A percentile compares a stretch with the other conserved stretches of the same genome.
Evolutionary conservation across 2,113 vertebrate genomes (phyloP).

Genomic region (Cichladusa arquata): DNA sequence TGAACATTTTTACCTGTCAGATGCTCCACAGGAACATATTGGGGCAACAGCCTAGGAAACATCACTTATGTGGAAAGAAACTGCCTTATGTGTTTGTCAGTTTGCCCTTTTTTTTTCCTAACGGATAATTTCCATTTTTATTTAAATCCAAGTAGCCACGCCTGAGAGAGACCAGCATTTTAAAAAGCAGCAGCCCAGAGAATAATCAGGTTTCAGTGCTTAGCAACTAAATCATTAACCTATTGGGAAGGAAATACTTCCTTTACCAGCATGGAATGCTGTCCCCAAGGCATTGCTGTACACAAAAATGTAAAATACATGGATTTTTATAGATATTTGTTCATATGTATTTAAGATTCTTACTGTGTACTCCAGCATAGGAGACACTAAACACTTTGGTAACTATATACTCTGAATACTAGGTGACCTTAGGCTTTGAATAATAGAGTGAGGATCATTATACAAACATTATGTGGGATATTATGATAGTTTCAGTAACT

Average conservation of each 20-base stretch:
- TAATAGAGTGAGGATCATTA: not conserved
- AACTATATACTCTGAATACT: not conserved
- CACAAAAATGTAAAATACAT: not conserved
- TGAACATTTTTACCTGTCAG: not conserved
- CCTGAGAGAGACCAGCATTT: not conserved
- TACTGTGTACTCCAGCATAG: not conserved
- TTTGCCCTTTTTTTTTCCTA: not conserved
- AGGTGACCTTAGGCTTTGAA: not conserved
- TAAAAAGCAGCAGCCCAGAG: constrained; percentile 1
- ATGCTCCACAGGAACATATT: not conserved
- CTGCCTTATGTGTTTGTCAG: not conserved
- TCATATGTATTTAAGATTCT: not conserved
- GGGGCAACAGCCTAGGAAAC: not conserved
- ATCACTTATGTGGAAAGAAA: not conserved
- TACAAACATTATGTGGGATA: not conserved
- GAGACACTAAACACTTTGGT: not conserved
- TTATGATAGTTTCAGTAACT: not conserved
- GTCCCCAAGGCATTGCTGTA: not conserved
- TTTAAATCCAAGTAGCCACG: not conserved
- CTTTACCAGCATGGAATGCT: not conserved
- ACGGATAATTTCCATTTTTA: not conserved
- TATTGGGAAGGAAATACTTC: not conserved
- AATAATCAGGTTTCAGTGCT: constrained; percentile 3
- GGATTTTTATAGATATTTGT: not conserved
- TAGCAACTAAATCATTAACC: constrained; percentile 60